Percentiles rank a stretch among this genome's conserved stretches.
phyloP scores from a whole-genome alignment of 2,888 invertebrate genomes.

The Melanargia galathea region DNA sequence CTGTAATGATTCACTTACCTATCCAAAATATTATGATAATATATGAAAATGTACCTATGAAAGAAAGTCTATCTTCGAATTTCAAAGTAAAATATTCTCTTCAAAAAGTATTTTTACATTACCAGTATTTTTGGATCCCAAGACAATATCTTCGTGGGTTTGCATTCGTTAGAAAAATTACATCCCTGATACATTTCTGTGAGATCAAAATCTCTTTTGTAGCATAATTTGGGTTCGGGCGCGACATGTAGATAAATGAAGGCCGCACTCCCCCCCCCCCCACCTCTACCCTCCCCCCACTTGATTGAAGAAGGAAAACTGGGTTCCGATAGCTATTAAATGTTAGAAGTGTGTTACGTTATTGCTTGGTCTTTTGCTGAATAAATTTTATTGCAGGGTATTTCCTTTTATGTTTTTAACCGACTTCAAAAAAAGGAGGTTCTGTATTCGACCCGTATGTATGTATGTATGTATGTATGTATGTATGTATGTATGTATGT shows the following conservation, averaged over 20 bases:
- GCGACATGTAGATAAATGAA: slow-evolving; percentile 62
- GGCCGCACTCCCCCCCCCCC: slow-evolving; percentile 43
- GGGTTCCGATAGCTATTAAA: slow-evolving; percentile 38
- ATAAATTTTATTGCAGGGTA: slow-evolving; percentile 22
- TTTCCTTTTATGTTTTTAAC: slow-evolving; percentile 9
- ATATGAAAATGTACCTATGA: too few relatives aligned
- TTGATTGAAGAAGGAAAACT: slow-evolving; percentile 51
- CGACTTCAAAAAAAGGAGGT: too few relatives aligned
- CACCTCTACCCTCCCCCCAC: slow-evolving; percentile 41
- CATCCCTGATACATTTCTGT: slow-evolving; percentile 65
- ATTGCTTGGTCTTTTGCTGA: slow-evolving; percentile 29
- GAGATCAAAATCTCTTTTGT: slow-evolving; percentile 62
- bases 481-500: too few relatives aligned
- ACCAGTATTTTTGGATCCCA: background rate
- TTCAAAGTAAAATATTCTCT: too few relatives aligned
- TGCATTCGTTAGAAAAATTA: slow-evolving; percentile 54
- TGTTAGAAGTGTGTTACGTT: slow-evolving; percentile 29
- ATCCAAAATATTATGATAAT: too few relatives aligned
- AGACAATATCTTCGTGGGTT: slow-evolving; percentile 12
- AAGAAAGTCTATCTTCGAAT: background rate
- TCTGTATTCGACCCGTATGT: too few relatives aligned
- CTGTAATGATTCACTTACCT: too few relatives aligned
- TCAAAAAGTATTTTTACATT: background rate
- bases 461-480: too few relatives aligned
- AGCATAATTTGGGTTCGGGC: slow-evolving; percentile 58